A percentile compares a stretch with the other conserved stretches of the same genome.
Conservation (phyloP, 2,888 invertebrate species). For the Amorpha juglandis region DNA sequence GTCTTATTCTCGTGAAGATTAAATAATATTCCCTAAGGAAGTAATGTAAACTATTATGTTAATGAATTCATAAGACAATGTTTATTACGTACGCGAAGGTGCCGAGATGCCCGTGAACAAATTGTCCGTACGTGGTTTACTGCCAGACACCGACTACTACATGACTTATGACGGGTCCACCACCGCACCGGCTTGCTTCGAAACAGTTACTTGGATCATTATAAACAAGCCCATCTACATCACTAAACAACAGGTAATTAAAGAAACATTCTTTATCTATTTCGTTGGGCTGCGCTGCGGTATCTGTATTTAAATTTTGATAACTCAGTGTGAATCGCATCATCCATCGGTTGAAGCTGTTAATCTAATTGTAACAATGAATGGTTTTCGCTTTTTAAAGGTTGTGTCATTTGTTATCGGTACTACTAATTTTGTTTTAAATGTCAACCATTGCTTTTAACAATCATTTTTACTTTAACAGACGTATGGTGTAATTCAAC, state of each 20-base stretch:
- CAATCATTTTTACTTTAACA: no score
- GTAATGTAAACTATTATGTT: background rate
- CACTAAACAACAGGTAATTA: conserved; percentile 95
- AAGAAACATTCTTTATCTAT: background rate
- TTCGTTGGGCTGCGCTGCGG: no score
- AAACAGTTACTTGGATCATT: conserved; percentile 99
- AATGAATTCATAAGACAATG: conserved; percentile 19
- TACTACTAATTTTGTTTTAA: no score
- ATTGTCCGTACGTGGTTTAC: conserved; percentile 92
- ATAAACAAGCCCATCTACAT: conserved; percentile 99
- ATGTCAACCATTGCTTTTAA: no score
- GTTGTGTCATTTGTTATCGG: no score
- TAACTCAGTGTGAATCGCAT: no score
- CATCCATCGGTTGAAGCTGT: no score
- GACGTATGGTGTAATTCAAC: no score
- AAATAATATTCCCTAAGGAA: background rate
- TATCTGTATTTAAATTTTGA: no score
- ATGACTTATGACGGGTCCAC: conserved; percentile 99
- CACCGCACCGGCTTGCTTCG: conserved; percentile 98
- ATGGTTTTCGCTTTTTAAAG: no score
- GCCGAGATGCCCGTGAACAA: conserved; percentile 93
- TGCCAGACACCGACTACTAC: conserved; percentile 97
- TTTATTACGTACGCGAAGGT: conserved; percentile 74
- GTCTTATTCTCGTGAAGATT: background rate
- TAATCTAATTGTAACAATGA: no score